These are phyloP conservation scores for Manis pentadactyla DNA, from an alignment of 2,797 vertebrate genomes.

Conservation along the genomic window DNA sequence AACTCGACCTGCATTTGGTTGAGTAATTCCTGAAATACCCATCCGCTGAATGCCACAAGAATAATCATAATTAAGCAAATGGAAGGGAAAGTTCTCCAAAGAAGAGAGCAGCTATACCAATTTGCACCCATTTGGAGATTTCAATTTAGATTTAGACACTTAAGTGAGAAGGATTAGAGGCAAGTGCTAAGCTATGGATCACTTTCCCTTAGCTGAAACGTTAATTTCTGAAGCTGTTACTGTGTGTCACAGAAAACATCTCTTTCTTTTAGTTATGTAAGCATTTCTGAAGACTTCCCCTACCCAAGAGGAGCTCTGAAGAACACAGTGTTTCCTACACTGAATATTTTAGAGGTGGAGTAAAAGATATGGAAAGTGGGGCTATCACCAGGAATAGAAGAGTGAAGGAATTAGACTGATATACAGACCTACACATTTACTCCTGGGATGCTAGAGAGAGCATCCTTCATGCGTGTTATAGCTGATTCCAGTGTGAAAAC, in stretches of 20 bases:
- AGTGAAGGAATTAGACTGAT: too few relatives aligned
- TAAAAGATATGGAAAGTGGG: not conserved
- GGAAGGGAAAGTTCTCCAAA: not conserved
- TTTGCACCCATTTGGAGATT: not conserved
- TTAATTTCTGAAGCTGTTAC: not conserved
- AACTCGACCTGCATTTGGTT: not conserved
- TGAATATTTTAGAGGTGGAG: not conserved
- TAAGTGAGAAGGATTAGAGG: not conserved
- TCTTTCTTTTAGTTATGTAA: not conserved
- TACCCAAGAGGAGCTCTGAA: not conserved
- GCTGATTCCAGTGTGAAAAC: not conserved
- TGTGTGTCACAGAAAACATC: not conserved
- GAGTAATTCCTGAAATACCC: not conserved
- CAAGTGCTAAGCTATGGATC: not conserved
- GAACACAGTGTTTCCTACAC: not conserved
- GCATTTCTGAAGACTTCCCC: not conserved
- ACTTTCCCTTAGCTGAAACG: not conserved
- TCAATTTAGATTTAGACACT: not conserved
- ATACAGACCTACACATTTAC: not conserved
- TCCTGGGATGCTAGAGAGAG: not conserved
- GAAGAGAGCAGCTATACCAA: not conserved
- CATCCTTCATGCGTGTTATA: not conserved
- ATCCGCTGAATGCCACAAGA: too few relatives aligned
- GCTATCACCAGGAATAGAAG: not conserved
- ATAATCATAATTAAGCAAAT: not conserved